Evolutionary conservation across 2,113 vertebrate species (phyloP).

Genomic region (Malurus cyaneus): DNA sequence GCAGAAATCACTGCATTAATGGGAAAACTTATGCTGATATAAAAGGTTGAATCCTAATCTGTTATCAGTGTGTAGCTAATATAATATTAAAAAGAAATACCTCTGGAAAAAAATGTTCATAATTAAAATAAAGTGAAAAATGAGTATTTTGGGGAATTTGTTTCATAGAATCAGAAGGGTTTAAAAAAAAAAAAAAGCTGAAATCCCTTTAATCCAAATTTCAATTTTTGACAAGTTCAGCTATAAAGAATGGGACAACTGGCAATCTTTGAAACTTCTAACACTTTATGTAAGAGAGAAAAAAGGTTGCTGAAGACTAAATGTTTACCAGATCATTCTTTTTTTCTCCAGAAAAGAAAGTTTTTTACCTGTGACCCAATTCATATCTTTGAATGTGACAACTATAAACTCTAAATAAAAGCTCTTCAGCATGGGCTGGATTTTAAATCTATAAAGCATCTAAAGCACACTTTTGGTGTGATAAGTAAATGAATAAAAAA

Average conservation of each 20-base stretch:
- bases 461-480: background rate
- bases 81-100: background rate
- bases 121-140: background rate
- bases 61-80: background rate
- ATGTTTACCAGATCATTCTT: background rate
- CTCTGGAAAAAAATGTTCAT: background rate
- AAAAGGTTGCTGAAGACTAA: background rate
- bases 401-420: background rate
- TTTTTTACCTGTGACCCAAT: background rate
- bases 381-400: background rate
- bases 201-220: background rate
- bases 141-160: fast-evolving
- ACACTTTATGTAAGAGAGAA: background rate
- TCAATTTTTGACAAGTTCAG: background rate
- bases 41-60: background rate
- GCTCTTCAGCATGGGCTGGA: background rate
- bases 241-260: background rate
- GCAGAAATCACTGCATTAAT: background rate
- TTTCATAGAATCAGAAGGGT: background rate
- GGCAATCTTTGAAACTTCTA: background rate
- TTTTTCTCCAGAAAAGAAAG: background rate
- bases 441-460: background rate
- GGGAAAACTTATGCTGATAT: background rate
- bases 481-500: background rate
- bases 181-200: background rate